These are phyloP conservation scores for Melanitta fusca DNA, from an alignment of 2,797 vertebrate genomes.

Conservation along the genomic window DNA sequence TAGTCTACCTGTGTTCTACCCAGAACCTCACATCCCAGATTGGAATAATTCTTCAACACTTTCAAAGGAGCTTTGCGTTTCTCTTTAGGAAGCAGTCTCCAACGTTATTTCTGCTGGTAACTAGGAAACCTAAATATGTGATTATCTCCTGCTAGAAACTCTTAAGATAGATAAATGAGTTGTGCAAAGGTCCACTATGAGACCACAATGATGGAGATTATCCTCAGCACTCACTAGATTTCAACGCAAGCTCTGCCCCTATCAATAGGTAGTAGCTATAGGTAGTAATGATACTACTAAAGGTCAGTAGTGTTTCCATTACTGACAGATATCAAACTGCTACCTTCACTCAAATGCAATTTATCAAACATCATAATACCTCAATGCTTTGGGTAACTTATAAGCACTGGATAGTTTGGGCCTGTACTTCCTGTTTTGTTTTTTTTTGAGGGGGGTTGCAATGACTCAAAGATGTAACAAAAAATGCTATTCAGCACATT, in stretches of 20 bases:
- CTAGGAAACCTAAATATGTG: neutral
- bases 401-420: neutral
- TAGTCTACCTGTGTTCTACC: neutral
- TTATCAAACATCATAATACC: neutral
- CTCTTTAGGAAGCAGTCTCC: neutral
- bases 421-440: neutral
- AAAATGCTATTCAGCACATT: neutral
- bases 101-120: neutral
- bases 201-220: neutral
- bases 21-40: neutral
- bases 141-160: neutral
- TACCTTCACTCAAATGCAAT: neutral
- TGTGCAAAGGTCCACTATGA: neutral
- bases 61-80: neutral
- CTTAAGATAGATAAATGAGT: neutral
- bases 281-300: neutral
- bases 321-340: neutral
- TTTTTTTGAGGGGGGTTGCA: neutral
- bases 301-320: neutral
- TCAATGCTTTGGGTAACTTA: neutral
- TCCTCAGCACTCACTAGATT: neutral
- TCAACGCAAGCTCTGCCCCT: neutral
- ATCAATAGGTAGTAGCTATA: neutral
- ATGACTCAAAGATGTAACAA: neutral
- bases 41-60: neutral